Evolutionary conservation across 2,797 vertebrate species (phyloP).

Genomic region (Thalassophryne amazonica): DNA sequence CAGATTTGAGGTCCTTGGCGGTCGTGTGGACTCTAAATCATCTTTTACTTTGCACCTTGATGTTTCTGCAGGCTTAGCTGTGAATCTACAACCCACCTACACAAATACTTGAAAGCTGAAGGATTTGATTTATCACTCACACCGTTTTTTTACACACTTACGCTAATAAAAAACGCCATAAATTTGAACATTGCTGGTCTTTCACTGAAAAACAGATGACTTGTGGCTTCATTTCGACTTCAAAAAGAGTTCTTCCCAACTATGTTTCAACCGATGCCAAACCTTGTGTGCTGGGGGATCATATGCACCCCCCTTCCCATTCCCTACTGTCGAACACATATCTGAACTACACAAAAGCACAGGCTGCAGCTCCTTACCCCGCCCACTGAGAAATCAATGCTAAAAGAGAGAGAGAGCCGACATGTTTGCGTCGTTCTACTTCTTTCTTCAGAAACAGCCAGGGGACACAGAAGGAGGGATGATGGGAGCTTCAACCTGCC

Average conservation of each 20-base stretch:
- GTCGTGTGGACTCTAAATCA: too few species aligned
- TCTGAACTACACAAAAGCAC: constrained; percentile 11
- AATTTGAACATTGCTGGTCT: too few species aligned
- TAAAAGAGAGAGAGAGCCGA: constrained; percentile 36
- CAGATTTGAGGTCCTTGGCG: too few species aligned
- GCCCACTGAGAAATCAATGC: constrained; percentile 20
- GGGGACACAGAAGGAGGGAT: constrained; percentile 62
- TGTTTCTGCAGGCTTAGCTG: too few species aligned
- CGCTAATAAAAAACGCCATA: too few species aligned
- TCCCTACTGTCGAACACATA: constrained; percentile 7
- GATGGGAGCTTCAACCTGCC: constrained; percentile 59
- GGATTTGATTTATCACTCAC: too few species aligned
- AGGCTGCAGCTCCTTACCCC: background rate
- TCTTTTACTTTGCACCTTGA: too few species aligned
- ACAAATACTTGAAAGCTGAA: too few species aligned
- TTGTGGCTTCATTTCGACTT: too few species aligned
- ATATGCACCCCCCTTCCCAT: background rate
- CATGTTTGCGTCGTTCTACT: constrained; percentile 59
- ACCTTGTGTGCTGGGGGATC: background rate
- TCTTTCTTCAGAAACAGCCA: constrained; percentile 63
- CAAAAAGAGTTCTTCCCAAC: constrained; percentile 15
- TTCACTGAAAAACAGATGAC: too few species aligned
- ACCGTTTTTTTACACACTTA: too few species aligned
- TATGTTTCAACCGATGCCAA: constrained; percentile 4
- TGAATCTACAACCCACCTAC: too few species aligned